These are phyloP conservation scores for Varanus komodoensis DNA, from an alignment of 2,113 vertebrate species.

Conservation along the genomic window DNA sequence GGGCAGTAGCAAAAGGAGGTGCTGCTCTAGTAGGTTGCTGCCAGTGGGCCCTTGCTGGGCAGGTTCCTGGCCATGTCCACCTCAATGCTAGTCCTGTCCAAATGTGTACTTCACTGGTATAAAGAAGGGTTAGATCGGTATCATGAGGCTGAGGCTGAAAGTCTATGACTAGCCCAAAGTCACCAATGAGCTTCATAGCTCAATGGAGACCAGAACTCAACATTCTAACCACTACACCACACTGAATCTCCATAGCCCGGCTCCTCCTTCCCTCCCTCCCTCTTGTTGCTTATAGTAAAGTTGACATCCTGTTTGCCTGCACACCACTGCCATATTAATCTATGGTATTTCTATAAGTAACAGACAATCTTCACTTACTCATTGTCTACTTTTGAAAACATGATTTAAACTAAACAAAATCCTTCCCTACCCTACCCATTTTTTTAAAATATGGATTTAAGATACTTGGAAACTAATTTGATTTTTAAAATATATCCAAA, in stretches of 20 bases:
- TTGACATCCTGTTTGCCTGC: neutral
- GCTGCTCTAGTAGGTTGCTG: no score
- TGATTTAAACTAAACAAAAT: slow-evolving; percentile 1
- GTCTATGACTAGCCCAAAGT: no score
- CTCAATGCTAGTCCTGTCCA: no score
- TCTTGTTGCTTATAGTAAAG: neutral
- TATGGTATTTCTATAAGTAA: neutral
- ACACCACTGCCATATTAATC: neutral
- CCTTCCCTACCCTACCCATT: neutral
- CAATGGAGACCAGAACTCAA: no score
- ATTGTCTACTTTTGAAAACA: neutral
- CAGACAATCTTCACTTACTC: neutral
- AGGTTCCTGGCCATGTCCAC: no score
- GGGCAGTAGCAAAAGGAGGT: no score
- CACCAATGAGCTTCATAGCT: no score
- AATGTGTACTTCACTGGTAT: neutral
- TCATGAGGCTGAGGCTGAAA: neutral
- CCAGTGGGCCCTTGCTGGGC: no score
- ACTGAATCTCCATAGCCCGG: no score
- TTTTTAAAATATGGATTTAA: neutral
- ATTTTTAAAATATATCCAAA: slow-evolving; percentile 39
- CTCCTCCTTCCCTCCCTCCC: no score
- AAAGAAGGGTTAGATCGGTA: neutral
- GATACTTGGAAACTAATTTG: slow-evolving; percentile 28
- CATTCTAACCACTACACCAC: no score